phyloP scores from a whole-genome alignment of 2,888 invertebrate genomes.

The Colletes collaris region DNA sequence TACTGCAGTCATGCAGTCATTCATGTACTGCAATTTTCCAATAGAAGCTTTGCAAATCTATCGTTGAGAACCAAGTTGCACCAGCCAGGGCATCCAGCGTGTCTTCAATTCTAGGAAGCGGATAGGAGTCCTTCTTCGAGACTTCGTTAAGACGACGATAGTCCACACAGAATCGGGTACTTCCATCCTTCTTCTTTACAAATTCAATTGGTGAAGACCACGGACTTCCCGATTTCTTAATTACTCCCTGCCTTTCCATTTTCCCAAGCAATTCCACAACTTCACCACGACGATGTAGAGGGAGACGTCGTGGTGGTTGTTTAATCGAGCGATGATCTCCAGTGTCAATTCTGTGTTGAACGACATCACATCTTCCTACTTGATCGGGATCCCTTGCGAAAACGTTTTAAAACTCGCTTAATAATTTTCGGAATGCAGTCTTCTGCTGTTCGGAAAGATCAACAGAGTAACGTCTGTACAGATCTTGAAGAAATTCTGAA shows the following conservation, averaged over 20 bases:
- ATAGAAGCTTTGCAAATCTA: constrained; percentile 11
- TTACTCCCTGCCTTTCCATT: not conserved
- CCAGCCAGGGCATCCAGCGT: constrained; percentile 1
- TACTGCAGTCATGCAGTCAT: too few species aligned
- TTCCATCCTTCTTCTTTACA: constrained; percentile 1
- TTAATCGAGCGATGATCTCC: not conserved
- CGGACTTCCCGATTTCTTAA: not conserved
- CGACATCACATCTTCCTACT: not conserved
- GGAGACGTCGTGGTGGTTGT: not conserved
- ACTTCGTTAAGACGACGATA: not conserved
- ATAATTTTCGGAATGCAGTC: not conserved
- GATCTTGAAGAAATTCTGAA: not conserved
- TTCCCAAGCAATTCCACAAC: not conserved
- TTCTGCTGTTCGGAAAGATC: not conserved
- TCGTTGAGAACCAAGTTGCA: not conserved
- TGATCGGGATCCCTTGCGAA: not conserved
- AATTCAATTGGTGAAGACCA: not conserved
- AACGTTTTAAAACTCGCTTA: not conserved
- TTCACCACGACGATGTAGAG: not conserved
- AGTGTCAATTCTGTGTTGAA: not conserved
- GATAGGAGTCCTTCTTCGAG: constrained; percentile 4
- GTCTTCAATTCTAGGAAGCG: not conserved
- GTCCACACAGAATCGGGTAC: not conserved
- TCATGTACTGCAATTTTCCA: not conserved
- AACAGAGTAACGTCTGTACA: not conserved